These are phyloP conservation scores for Drosophila tanythrix DNA, from an alignment of 2,888 invertebrate genomes.

Conservation along the genomic window DNA sequence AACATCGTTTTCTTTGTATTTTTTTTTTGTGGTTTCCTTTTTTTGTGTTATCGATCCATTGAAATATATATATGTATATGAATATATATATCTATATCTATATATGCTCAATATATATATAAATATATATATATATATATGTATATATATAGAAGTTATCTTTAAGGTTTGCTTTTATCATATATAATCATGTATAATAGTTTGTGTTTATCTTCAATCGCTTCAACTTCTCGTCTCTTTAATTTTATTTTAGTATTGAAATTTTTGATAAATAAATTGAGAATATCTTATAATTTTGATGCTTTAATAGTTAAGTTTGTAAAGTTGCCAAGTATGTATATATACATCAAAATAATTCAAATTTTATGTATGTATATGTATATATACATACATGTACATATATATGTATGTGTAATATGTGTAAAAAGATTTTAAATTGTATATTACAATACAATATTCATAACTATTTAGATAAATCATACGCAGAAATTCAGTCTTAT, in stretches of 20 bases:
- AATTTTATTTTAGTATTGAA: constrained; percentile 6
- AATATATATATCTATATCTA: constrained; percentile 33
- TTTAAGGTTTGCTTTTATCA: constrained; percentile 23
- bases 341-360: constrained; percentile 63
- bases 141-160: constrained; percentile 30
- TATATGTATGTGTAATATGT: constrained; percentile 28
- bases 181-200: constrained; percentile 46
- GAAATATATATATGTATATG: constrained; percentile 72
- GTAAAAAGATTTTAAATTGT: constrained; percentile 25
- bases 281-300: constrained; percentile 78
- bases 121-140: constrained; percentile 36
- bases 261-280: constrained; percentile 66
- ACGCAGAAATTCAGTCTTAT: constrained; percentile 83
- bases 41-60: constrained; percentile 71
- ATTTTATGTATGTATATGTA: constrained; percentile 44
- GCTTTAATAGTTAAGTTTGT: constrained; percentile 75
- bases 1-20: constrained; percentile 56
- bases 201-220: constrained; percentile 43
- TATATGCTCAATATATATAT: constrained; percentile 32
- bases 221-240: constrained; percentile 13
- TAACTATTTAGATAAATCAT: constrained; percentile 64
- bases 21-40: constrained; percentile 31
- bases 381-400: constrained; percentile 27
- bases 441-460: constrained; percentile 58
- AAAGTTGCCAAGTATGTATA: constrained; percentile 66